Percentiles rank a stretch among this genome's conserved stretches.
phyloP scores from a whole-genome alignment of 2,113 vertebrate genomes.

The Apaloderma vittatum region DNA sequence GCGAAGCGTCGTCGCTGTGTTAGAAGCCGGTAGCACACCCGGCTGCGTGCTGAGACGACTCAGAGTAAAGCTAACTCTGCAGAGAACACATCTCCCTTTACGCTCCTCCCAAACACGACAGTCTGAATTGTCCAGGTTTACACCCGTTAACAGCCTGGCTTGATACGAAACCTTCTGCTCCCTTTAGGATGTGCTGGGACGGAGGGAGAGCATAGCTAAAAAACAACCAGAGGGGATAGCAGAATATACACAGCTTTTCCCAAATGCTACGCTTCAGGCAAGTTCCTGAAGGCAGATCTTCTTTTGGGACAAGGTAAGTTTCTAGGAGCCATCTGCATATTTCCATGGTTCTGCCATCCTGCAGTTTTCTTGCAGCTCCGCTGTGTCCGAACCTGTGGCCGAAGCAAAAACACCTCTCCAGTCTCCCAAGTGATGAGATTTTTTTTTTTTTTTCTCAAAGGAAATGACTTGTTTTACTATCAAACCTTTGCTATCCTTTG shows the following conservation, averaged over 20 bases:
- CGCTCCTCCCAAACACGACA: neutral
- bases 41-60: neutral
- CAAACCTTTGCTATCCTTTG: neutral
- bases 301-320: neutral
- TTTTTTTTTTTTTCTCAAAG: neutral
- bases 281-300: neutral
- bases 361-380: neutral
- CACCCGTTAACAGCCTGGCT: neutral
- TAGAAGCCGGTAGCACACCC: neutral
- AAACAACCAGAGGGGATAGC: neutral
- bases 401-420: neutral
- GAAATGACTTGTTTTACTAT: neutral
- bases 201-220: slow-evolving; percentile 29
- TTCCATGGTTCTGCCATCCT: neutral
- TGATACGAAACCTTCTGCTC: neutral
- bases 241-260: neutral
- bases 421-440: neutral
- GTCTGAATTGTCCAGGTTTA: neutral
- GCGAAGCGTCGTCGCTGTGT: neutral
- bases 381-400: neutral
- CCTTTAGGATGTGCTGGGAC: slow-evolving; percentile 45
- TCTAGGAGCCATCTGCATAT: neutral
- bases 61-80: neutral
- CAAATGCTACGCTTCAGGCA: slow-evolving; percentile 10
- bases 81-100: neutral